Evolutionary conservation across 2,888 invertebrate genomes (phyloP).

Genomic region (Sclerodermus sp.): DNA sequence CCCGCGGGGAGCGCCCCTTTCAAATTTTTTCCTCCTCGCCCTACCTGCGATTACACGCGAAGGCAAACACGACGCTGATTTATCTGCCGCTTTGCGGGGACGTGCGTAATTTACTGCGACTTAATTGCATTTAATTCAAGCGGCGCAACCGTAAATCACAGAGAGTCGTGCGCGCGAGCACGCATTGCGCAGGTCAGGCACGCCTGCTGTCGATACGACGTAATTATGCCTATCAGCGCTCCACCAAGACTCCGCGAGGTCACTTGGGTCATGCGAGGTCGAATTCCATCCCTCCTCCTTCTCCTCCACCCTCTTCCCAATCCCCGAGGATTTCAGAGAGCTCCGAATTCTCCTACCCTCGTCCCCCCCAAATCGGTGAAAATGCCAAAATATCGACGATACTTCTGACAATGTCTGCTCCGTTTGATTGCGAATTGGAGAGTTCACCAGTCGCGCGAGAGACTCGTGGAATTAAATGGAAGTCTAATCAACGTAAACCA

Average conservation of each 20-base stretch:
- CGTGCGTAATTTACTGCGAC: constrained; percentile 44
- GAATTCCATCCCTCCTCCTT: not conserved
- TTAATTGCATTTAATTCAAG: constrained; percentile 51
- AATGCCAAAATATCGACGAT: too few species aligned
- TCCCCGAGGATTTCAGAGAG: too few species aligned
- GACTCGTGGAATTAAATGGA: too few species aligned
- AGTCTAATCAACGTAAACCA: too few species aligned
- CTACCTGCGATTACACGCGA: constrained; percentile 34
- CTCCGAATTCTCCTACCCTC: too few species aligned
- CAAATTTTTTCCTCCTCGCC: constrained; percentile 12
- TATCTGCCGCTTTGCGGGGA: constrained; percentile 29
- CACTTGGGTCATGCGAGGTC: too few species aligned
- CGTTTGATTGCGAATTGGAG: too few species aligned
- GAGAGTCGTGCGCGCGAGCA: constrained; percentile 23
- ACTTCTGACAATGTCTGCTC: too few species aligned
- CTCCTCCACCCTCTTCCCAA: too few species aligned
- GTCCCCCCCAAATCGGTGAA: too few species aligned
- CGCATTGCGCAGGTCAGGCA: constrained; percentile 45
- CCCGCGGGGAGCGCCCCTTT: constrained; percentile 2
- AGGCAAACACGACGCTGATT: constrained; percentile 42
- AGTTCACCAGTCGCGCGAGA: too few species aligned
- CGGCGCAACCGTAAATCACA: constrained; percentile 47
- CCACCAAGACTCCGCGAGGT: not conserved
- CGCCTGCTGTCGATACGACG: constrained; percentile 46
- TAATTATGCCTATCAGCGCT: constrained; percentile 36